Evolutionary conservation across 1,140 invertebrate species (phyloP), one percentile per base, ranked within the genome.

Genomic region (Ctenoplectra terminalis): DNA sequence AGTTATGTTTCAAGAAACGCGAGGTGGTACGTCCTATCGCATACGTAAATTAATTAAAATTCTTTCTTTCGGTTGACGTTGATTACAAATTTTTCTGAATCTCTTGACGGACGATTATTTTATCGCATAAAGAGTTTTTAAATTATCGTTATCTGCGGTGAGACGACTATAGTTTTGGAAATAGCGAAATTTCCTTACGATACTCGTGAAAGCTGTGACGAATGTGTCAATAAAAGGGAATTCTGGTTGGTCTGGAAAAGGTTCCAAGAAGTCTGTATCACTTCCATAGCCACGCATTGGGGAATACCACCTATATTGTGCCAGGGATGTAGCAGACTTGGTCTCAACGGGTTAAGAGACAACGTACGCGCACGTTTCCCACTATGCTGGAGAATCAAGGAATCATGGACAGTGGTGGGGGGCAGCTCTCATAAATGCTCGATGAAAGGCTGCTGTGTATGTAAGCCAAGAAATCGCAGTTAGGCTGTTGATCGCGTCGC

Each of bases 251-350:
- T 46, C 13, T 17, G 6, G 11, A 37, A 48, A 37, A 58, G 37
- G 2, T 79, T 84, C 72, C 15, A 37, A 37, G 69, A 85, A 86
- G 74, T 52, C 7, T n/a, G 26, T 58, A 13, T 31, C n/a, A 5
- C 0, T 52, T 26, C 9, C n/a, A 63, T 40, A 31, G 26, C 34
- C 56, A 15, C 50, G 43, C 23, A 70, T 61, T 37, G 85, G 80
- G 85, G 54, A 86, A 82, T 82, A 80, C 84, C 84, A 75, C 56
- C 34, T 80, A 56, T 64, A 34, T 70, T 13, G 31, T 60, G 50
- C 15, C 43, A 37, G 46, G 11, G 6, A 4, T 5, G 40, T 40
- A 54, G 34, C 46, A 15, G 43, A 4, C 11, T 56, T 13, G 4
- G 20, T 40, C 48, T 64, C 13, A 61, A 8, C 46, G 13, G 50